A percentile compares a stretch with the other conserved stretches of the same genome.
These are phyloP conservation scores for Ormyrus thymus DNA, from an alignment of 2,888 invertebrate genomes.

Conservation along the genomic window DNA sequence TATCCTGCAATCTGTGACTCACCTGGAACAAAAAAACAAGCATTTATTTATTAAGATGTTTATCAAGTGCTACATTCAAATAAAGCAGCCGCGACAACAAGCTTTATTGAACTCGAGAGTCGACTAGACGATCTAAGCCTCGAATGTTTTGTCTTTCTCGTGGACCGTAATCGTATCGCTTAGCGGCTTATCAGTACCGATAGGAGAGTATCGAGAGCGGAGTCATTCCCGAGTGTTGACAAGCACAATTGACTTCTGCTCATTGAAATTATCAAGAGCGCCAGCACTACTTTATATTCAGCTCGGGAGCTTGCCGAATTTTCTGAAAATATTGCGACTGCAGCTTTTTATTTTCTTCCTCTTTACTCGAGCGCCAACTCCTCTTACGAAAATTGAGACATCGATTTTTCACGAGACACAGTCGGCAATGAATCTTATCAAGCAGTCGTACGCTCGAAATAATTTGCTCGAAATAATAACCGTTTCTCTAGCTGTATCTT, in stretches of 20 bases:
- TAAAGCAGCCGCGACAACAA: background rate
- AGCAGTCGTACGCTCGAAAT: background rate
- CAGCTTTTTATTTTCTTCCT: background rate
- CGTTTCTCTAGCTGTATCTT: background rate
- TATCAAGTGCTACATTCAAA: background rate
- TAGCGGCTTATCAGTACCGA: constrained; percentile 69
- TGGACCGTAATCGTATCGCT: constrained; percentile 69
- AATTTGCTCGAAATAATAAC: background rate
- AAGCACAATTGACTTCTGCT: constrained; percentile 38
- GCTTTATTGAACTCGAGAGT: constrained; percentile 25
- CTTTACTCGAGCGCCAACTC: background rate
- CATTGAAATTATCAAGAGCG: constrained; percentile 16
- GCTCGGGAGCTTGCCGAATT: background rate
- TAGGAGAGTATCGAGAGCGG: constrained; percentile 65
- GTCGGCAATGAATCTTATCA: background rate
- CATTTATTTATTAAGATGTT: constrained; percentile 4
- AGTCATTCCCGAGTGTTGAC: constrained; percentile 37
- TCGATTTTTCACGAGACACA: too few species aligned
- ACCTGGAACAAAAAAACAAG: constrained; percentile 51
- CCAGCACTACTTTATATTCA: background rate
- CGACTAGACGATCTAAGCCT: constrained; percentile 30
- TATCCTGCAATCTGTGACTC: constrained; percentile 34
- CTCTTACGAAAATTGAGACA: background rate
- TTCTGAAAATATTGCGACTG: background rate
- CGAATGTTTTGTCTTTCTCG: constrained; percentile 70